Conservation (phyloP, 92 coral and sea anemone species). For the Epizoanthus scotinus region DNA sequence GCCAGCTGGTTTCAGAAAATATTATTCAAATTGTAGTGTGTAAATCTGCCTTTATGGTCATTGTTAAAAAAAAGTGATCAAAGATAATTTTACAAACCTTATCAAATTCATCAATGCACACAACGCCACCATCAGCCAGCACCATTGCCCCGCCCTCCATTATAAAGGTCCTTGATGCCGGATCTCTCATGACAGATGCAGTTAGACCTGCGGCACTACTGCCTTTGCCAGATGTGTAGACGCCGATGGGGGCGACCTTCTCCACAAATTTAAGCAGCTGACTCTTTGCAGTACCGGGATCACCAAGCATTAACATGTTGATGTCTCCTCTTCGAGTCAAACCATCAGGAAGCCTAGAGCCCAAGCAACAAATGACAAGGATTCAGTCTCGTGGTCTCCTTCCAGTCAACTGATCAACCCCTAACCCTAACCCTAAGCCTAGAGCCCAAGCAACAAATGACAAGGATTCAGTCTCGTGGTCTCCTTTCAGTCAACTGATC, state of each 20-base stretch:
- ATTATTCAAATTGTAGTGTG: too few relatives aligned
- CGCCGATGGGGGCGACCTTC: slow-evolving; percentile 94
- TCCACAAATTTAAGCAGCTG: slow-evolving; percentile 96
- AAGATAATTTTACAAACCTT: slow-evolving; percentile 65
- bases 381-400: neutral
- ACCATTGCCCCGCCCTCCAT: slow-evolving; percentile 99
- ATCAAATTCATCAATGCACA: slow-evolving; percentile 98
- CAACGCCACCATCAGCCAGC: slow-evolving; percentile 99
- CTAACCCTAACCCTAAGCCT: too few relatives aligned
- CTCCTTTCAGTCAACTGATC: too few relatives aligned
- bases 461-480: neutral
- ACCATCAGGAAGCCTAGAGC: slow-evolving; percentile 92
- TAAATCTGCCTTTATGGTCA: too few relatives aligned
- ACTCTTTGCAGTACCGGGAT: slow-evolving; percentile 99
- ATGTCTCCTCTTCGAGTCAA: slow-evolving; percentile 98
- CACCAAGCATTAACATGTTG: slow-evolving; percentile 91
- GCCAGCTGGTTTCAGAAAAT: too few relatives aligned
- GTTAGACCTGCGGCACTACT: slow-evolving; percentile 99
- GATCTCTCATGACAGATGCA: slow-evolving; percentile 97
- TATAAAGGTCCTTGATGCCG: slow-evolving; percentile 91
- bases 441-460: neutral
- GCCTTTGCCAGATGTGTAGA: slow-evolving; percentile 97
- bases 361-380: neutral
- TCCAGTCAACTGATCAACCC: too few relatives aligned
- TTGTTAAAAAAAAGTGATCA: neutral